Percentiles rank a stretch among this genome's conserved stretches.
Conservation (phyloP, 2,797 vertebrate genomes). For the Phataginus tricuspis region DNA sequence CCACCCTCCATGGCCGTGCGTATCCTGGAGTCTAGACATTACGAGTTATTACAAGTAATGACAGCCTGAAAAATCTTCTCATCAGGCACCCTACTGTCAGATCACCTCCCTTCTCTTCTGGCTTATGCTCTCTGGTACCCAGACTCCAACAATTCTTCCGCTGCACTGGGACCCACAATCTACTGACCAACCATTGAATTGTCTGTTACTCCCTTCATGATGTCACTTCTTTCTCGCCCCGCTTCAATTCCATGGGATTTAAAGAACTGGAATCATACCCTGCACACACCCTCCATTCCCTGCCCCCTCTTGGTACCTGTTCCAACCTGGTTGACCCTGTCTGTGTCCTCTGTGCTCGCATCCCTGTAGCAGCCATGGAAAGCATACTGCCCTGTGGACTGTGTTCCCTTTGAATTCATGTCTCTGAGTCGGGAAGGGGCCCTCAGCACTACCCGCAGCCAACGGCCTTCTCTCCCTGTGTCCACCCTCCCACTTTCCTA, state of each 20-base stretch:
- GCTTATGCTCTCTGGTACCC: background rate
- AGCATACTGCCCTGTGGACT: background rate
- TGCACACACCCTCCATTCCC: background rate
- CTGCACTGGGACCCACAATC: too few relatives aligned
- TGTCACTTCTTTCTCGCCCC: background rate
- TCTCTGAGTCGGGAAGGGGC: background rate
- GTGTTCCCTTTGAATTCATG: background rate
- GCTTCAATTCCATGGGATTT: background rate
- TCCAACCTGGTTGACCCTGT: background rate
- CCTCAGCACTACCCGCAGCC: background rate
- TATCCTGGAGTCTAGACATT: background rate
- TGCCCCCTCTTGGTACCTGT: too few relatives aligned
- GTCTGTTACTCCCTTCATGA: background rate
- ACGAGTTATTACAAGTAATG: background rate
- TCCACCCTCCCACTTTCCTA: background rate
- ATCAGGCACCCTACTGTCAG: background rate
- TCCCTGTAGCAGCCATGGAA: background rate
- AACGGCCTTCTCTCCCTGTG: background rate
- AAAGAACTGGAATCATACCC: background rate
- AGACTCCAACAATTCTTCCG: background rate
- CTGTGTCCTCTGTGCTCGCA: background rate
- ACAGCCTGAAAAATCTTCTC: background rate
- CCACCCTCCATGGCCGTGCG: background rate
- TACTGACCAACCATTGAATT: background rate
- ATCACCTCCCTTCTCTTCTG: background rate